Evolutionary conservation across 2,888 invertebrate species (phyloP), one percentile per base, ranked within the genome.

Genomic region (Vesta saturnalis): DNA sequence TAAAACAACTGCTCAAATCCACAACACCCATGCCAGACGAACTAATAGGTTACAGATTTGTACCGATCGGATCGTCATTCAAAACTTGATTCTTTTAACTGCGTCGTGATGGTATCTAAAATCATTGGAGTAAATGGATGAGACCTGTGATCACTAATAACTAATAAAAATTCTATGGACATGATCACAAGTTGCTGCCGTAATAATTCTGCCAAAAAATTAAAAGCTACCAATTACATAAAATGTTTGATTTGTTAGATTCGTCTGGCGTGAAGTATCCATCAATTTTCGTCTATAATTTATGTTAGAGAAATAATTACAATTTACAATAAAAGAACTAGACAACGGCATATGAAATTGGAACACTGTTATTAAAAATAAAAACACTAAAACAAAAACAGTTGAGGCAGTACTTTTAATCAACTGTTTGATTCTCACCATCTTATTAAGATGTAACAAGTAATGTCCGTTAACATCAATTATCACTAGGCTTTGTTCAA

Each of bases 311-410:
- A 23, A 23, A 23, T 23, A 8, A 8, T 77, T 23, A 23, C 8
- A 23, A 23, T 3, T 5, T 23, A 23, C 23, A 23, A 23, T 23
- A 23, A 8, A 23, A 23, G n/a, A n/a, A n/a, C n/a, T 8, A 3
- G 4, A 23, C 8, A 23, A 5, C 8, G 23, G 23, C 23, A 23
- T 23, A 23, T 23, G 23, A 23, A 23, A 23, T 77, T 78, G 78
- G 80, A 79, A 80, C 80, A 78, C 78, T 79, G 77, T 78, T 77
- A 72, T 72, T 19, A n/a, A 19, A 54, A 16, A 3, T 12, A 55
- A 19, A 54, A 23, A 15, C 30, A 56, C n/a, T 10, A 35, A 35
- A 14, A 60, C 18, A 61, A 63, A 64, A 75, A 77, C 76, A 77
- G 77, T 69, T 69, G 72, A 72, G 72, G 72, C 72, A 72, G 72